Percentiles rank a stretch among this genome's conserved stretches.
phyloP scores from a whole-genome alignment of 2,888 invertebrate genomes.

The Ariolimax columbianus region DNA sequence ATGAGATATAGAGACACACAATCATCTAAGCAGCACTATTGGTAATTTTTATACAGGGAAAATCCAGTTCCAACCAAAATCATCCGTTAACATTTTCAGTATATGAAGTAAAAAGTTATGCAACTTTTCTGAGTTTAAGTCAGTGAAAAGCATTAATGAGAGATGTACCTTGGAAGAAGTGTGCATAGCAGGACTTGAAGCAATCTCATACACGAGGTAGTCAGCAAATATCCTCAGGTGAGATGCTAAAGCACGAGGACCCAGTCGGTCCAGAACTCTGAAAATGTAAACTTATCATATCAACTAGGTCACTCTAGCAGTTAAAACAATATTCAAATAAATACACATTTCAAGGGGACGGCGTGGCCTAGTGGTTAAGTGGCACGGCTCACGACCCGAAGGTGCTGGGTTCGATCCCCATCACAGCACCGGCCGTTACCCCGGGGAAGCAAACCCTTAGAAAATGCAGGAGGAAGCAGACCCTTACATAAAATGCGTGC shows the following conservation, averaged over 20 bases:
- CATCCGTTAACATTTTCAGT: no score
- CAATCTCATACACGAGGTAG: slow-evolving; percentile 93
- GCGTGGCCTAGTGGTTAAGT: no score
- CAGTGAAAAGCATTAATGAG: background rate
- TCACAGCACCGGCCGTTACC: no score
- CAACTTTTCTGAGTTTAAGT: background rate
- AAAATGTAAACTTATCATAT: background rate
- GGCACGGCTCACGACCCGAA: no score
- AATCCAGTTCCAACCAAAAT: background rate
- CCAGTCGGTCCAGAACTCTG: slow-evolving; percentile 94
- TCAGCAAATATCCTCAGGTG: slow-evolving; percentile 96
- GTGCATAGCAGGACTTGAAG: slow-evolving; percentile 85
- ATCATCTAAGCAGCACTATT: background rate
- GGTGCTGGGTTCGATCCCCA: no score
- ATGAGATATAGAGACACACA: background rate
- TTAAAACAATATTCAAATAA: no score
- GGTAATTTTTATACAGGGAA: background rate
- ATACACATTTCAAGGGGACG: no score
- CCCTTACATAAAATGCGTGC: no score
- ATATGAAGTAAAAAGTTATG: no score
- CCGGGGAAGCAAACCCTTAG: no score
- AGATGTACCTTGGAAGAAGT: slow-evolving; percentile 90
- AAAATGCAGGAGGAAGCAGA: no score
- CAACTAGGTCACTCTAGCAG: background rate
- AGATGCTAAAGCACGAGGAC: slow-evolving; percentile 92